Base-by-base conservation (phyloP, 1,140 invertebrate genomes). In the Monomorium pharaonis region DNA sequence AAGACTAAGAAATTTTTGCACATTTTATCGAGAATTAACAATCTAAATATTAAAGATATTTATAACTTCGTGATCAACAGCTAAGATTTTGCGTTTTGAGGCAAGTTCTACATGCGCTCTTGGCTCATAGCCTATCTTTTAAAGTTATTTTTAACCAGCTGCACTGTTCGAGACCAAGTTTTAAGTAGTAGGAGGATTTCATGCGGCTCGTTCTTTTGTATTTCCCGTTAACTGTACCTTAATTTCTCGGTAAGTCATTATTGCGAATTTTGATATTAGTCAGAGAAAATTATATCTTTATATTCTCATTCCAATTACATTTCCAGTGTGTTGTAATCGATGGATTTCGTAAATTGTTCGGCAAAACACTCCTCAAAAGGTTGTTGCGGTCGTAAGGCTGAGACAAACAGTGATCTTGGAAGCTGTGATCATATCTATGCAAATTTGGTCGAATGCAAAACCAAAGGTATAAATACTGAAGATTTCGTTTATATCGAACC, bases 71-170 rank as follows among this genome's bases (percentile, higher is more conserved):
- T 30, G 18, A 30, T n/a, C 27, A 33, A 10, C 10, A 30, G 10
- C 18, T 49, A 60, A 27, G 16, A 56, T 89, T 69, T 65, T 27
- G 60, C 3, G 18, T 58, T 72, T 81, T 37, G 44, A 74, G 51
- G 51, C 37, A 83, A 58, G 18, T 74, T 72, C 65, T 67, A 63
- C 67, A 49, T 76, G 60, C 62, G 58, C 60, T n/a, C n/a, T 75
- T 44, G 67, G 78, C 78, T 74, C 67, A 30, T 24, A 33, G 78
- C 65, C 78, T 60, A 21, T 58, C 18, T 69, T 83, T 88, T 33
- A 67, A 69, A 49, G 77, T 74, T 90, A 90, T 90, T 90, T 90
- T 89, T 90, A 90, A 90, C 88, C 56, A 33, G 47, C 83, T 87
- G 69, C 69, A 76, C 63, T 77, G 70, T 84, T 18, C 42, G 44